Conservation (phyloP, 2,113 vertebrate species). For the Myotis yumanensis region DNA sequence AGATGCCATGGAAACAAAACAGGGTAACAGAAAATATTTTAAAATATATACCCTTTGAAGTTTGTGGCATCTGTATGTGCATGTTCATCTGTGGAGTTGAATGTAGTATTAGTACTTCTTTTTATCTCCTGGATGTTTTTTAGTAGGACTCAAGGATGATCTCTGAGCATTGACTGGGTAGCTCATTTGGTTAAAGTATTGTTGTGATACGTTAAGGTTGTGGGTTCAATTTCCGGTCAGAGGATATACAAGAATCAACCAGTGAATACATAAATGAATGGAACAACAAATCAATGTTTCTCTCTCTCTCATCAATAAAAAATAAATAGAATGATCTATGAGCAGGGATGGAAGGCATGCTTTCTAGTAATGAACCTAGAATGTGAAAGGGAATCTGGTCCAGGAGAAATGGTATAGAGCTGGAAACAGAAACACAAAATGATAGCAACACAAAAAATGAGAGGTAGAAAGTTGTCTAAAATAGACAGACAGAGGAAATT, state of each 20-base stretch:
- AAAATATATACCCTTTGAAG: neutral
- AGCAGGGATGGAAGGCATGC: neutral
- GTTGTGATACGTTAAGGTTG: neutral
- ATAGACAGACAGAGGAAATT: neutral
- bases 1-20: slow-evolving; percentile 34
- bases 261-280: neutral
- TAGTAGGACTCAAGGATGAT: neutral
- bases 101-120: neutral
- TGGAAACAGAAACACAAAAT: neutral
- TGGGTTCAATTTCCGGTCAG: neutral
- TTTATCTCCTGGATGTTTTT: neutral
- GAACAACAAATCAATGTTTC: neutral
- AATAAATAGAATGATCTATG: neutral
- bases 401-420: neutral
- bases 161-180: neutral
- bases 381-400: neutral
- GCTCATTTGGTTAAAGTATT: neutral
- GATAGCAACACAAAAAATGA: neutral
- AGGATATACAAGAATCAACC: neutral
- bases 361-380: neutral
- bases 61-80: neutral
- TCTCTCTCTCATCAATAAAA: neutral
- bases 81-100: neutral
- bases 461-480: neutral
- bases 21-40: neutral